These are phyloP conservation scores for Prunella himalayana DNA, from an alignment of 2,113 vertebrate species.

Conservation along the genomic window DNA sequence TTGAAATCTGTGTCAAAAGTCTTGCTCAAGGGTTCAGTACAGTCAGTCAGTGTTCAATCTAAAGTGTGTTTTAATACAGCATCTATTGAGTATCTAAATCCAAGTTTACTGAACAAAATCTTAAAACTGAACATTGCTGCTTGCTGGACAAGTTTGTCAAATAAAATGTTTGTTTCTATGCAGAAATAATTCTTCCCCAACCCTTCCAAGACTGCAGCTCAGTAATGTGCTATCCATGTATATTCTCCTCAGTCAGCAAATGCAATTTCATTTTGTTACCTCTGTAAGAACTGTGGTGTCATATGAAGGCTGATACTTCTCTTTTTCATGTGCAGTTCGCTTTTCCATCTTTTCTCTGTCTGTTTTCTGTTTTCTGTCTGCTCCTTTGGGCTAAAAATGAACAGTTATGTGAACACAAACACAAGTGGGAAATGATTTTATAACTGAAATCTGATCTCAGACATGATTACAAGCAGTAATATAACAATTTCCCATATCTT, in stretches of 20 bases:
- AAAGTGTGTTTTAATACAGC: background rate
- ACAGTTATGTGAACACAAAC: background rate
- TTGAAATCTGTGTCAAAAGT: background rate
- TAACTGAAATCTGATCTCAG: background rate
- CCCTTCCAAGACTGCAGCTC: background rate
- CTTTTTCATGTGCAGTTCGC: conserved; percentile 80
- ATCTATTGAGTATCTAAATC: background rate
- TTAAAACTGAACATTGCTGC: background rate
- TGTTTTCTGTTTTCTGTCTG: conserved; percentile 84
- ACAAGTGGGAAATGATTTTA: background rate
- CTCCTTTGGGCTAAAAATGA: conserved; percentile 81
- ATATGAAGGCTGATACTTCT: conserved; percentile 83
- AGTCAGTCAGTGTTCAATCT: background rate
- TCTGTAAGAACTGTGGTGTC: conserved; percentile 83
- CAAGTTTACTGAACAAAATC: background rate
- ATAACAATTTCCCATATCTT: background rate
- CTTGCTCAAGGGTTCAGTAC: background rate
- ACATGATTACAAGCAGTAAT: background rate
- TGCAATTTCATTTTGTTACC: conserved; percentile 59
- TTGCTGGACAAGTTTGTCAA: background rate
- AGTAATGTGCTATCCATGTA: background rate
- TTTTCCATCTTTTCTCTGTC: conserved; percentile 86
- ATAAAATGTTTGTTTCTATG: background rate
- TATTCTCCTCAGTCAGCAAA: background rate
- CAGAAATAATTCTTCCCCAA: background rate